Evolutionary conservation across 2,888 invertebrate species (phyloP).

Genomic region (Charanyca ferruginea): DNA sequence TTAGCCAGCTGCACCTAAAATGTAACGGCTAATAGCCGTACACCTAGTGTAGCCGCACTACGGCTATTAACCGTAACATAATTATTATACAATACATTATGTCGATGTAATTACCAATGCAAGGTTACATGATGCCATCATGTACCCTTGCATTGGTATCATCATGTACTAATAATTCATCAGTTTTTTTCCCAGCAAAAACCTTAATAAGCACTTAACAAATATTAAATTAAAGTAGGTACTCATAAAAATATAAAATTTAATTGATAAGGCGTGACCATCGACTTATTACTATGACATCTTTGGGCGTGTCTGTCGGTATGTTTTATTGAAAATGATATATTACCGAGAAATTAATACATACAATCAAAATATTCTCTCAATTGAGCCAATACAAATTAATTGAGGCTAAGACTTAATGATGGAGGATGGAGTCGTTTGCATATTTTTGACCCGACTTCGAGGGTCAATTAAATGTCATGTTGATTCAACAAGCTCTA

Average conservation of each 20-base stretch:
- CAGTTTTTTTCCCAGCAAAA: conserved; percentile 6
- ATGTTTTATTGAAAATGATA: conserved; percentile 45
- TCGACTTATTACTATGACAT: conserved; percentile 36
- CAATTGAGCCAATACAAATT: conserved; percentile 73
- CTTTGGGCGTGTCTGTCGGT: conserved; percentile 44
- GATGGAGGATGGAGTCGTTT: conserved; percentile 78
- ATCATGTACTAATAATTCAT: background rate
- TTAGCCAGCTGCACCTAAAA: too few relatives aligned
- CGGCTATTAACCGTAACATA: too few relatives aligned
- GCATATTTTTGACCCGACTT: conserved; percentile 75
- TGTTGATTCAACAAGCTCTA: conserved; percentile 41
- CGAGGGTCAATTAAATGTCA: conserved; percentile 46
- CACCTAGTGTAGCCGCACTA: too few relatives aligned
- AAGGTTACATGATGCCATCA: too few relatives aligned
- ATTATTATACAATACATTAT: too few relatives aligned
- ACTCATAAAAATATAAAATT: conserved; percentile 31
- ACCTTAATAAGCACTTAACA: conserved; percentile 28
- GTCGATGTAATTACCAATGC: too few relatives aligned
- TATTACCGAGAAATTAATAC: conserved; percentile 42
- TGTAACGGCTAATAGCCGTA: too few relatives aligned
- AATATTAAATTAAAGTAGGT: conserved; percentile 23
- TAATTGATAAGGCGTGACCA: conserved; percentile 57
- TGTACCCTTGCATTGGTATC: too few relatives aligned
- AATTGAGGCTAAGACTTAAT: conserved; percentile 69
- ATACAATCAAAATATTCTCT: conserved; percentile 56